Evolutionary conservation across 2,113 vertebrate genomes (phyloP).

Genomic region (Dipodomys merriami): DNA sequence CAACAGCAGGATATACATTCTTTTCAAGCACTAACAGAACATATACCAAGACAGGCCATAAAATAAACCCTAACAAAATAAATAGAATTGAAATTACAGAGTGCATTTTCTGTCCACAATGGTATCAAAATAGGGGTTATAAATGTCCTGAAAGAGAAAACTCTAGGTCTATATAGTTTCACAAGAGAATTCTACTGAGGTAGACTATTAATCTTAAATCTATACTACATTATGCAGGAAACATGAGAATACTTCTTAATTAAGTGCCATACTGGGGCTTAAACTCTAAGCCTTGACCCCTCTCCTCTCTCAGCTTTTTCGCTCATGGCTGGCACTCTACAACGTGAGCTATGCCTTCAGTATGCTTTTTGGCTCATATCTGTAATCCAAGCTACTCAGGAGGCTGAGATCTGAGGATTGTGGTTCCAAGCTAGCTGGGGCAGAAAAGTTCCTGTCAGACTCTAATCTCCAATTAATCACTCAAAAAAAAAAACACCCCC

Average conservation of each 20-base stretch:
- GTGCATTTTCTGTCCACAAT: constrained; percentile 18
- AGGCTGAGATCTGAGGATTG: no score
- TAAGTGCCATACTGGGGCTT: neutral
- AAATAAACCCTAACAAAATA: constrained; percentile 24
- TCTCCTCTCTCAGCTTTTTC: neutral
- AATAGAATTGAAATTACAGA: constrained; percentile 35
- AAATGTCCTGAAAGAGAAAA: constrained; percentile 26
- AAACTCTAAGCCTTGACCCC: no score
- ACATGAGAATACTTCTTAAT: constrained; percentile 33
- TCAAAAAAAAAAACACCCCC: no score
- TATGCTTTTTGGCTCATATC: no score
- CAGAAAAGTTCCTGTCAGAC: no score
- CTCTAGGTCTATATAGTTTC: constrained; percentile 1
- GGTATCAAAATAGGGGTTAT: constrained; percentile 15
- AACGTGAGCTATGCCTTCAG: no score
- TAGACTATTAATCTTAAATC: constrained; percentile 27
- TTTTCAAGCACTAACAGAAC: neutral
- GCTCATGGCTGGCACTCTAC: no score
- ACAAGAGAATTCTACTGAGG: constrained; percentile 40
- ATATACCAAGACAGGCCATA: neutral
- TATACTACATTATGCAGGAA: constrained; percentile 23
- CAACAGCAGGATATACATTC: neutral
- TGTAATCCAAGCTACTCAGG: no score
- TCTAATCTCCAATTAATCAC: no score
- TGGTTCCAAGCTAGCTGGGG: no score